A percentile compares a stretch with the other conserved stretches of the same genome.
These are phyloP conservation scores for Panopea generosa DNA, from an alignment of 2,888 invertebrate species.

Conservation along the genomic window DNA sequence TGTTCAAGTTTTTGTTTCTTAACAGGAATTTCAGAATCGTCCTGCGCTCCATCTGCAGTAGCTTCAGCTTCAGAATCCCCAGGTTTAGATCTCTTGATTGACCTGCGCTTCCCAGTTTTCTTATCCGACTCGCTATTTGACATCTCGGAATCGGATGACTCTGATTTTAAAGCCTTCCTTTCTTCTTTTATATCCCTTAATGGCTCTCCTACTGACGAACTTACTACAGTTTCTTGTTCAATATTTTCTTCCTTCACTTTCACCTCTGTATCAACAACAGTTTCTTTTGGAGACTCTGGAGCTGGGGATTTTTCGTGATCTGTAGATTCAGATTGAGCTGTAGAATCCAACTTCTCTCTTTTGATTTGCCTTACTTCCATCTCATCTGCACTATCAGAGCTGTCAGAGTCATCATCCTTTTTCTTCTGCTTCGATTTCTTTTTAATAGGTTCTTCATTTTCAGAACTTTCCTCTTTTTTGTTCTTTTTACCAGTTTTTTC, in stretches of 20 bases:
- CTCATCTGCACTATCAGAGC: constrained; percentile 17
- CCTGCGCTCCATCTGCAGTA: constrained; percentile 6
- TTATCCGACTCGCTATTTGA: constrained; percentile 30
- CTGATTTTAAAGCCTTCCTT: constrained; percentile 16
- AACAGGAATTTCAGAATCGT: constrained; percentile 8
- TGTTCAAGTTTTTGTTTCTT: constrained; percentile 51
- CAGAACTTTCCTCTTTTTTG: constrained; percentile 81
- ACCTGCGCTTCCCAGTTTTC: constrained; percentile 40
- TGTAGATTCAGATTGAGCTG: constrained; percentile 86
- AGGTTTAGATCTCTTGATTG: constrained; percentile 49
- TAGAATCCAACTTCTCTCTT: not conserved
- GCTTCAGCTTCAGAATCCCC: constrained; percentile 30
- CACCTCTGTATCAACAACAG: constrained; percentile 24
- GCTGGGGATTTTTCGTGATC: constrained; percentile 79
- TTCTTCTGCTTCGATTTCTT: constrained; percentile 76
- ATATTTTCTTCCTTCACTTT: constrained; percentile 68
- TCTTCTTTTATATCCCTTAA: constrained; percentile 7
- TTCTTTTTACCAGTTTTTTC: constrained; percentile 56
- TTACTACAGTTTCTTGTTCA: constrained; percentile 35
- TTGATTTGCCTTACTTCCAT: not conserved
- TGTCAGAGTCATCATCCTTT: constrained; percentile 26
- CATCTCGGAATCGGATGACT: constrained; percentile 59
- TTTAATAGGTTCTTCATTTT: constrained; percentile 85
- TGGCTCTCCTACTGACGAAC: constrained; percentile 21
- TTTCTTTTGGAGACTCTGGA: constrained; percentile 18